Percentiles rank a stretch among this genome's conserved stretches.
Evolutionary conservation across 2,797 vertebrate species (phyloP).

Genomic region (Acipenser transmontanus): DNA sequence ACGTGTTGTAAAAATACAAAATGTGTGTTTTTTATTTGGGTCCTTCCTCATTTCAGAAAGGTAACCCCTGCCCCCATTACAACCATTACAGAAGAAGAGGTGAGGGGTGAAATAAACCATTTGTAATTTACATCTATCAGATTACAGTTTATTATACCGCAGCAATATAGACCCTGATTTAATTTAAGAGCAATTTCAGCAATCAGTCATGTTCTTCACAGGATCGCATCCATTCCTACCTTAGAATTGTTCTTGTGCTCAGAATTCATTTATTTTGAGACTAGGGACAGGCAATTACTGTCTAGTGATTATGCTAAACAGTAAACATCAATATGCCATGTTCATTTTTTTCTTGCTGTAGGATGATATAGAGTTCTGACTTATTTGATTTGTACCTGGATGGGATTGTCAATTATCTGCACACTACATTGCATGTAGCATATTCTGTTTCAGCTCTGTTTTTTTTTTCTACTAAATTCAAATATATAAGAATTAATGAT

Average conservation of each 20-base stretch:
- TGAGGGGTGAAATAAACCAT: slow-evolving; percentile 35
- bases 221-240: slow-evolving; percentile 38
- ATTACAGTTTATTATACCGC: slow-evolving; percentile 38
- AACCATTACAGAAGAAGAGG: slow-evolving; percentile 18
- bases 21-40: slow-evolving; percentile 8
- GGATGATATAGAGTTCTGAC: slow-evolving; percentile 23
- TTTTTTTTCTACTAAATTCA: too few species aligned
- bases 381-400: slow-evolving; percentile 29
- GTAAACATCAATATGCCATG: slow-evolving; percentile 29
- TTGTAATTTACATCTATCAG: slow-evolving; percentile 38
- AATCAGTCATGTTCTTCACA: slow-evolving; percentile 47
- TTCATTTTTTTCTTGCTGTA: slow-evolving; percentile 23
- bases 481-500: too few species aligned
- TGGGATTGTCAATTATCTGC: slow-evolving; percentile 26
- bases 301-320: slow-evolving; percentile 41
- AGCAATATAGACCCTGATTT: slow-evolving; percentile 33
- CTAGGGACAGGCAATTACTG: slow-evolving; percentile 39
- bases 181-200: slow-evolving; percentile 29
- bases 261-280: slow-evolving; percentile 43
- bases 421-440: slow-evolving; percentile 20
- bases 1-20: not conserved
- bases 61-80: not conserved
- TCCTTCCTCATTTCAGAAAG: slow-evolving; percentile 12
- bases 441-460: slow-evolving; percentile 19
- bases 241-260: slow-evolving; percentile 25